Evolutionary conservation across 1,140 invertebrate species (phyloP), one percentile per base, ranked within the genome.

Genomic region (Drosophila neocordata): DNA sequence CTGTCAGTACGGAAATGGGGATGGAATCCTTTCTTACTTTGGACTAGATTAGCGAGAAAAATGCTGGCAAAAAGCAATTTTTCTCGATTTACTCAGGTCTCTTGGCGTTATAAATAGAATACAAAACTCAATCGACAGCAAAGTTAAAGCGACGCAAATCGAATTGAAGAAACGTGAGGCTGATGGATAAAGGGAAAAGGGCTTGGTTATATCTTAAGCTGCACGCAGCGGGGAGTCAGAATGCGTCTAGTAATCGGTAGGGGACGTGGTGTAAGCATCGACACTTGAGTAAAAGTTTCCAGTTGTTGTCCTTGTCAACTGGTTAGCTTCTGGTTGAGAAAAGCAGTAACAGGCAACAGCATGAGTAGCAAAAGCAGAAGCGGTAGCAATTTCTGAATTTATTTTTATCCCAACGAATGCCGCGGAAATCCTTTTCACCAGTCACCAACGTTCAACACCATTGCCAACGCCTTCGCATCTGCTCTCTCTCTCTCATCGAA

Each of bases 341-440:
- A 20, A 13, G 18, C 18, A 38, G 12, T 9, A 48, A 9, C 8
- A 48, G 8, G 18, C 41, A 15, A 13, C 38, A 41, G n/a, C 38
- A 13, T n/a, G n/a, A 41, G 38, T 7, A 41, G n/a, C 13, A 41
- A 13, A 13, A 44, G 13, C 15, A 77, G 78, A 76, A 88, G 53
- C 82, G 82, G 83, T 82, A 82, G 79, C 83, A 87, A 87, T 88
- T 87, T 82, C 76, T 88, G 83, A 79, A 88, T 83, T 87, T 87
- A 87, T 88, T 83, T 87, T 88, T 79, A 88, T 87, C 76, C 72
- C 48, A 77, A 61, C 76, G 83, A 70, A 77, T 83, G 72, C 82
- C 82, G 82, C 83, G 83, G 83, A 87, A 87, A 88, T 87, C 83
- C 82, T 87, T 77, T 63, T 24, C 37, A 11, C 61, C 31, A 35